Evolutionary conservation across 2,888 invertebrate species (phyloP), one percentile per base, ranked within the genome.

Genomic region (Allolobophora icterica): DNA sequence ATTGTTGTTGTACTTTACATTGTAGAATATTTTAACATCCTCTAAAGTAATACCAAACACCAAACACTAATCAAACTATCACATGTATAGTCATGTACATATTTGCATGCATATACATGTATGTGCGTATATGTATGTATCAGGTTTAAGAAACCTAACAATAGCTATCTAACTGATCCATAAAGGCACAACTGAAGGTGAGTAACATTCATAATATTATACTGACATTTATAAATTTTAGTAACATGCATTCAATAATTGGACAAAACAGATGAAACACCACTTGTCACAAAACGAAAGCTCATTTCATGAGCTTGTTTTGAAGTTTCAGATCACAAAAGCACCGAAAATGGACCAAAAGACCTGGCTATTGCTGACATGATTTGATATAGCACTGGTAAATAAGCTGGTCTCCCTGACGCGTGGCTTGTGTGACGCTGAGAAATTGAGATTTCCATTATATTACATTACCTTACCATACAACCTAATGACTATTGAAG

Each of bases 21-120:
- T 87, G 87, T 35, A 87, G 34, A 87, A 87, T 87, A 87, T 34
- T 38, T 87, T 87, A 34, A 87, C 87, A 38, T 87, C 35, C 34
- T 87, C 87, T 87, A 34, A 35, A 87, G 87, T 87, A 87, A 34
- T 71, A 71, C 71, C 71, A 71, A 71, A 71, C 30, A 52, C 52
- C 5, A 21, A 52, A 52, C 17, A 71, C n/a, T 71, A 71, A 71
- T 71, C 71, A 71, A 30, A n/a, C 8, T 3, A 30, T 71, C 71
- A 71, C 17, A 13, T n/a, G 11, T 71, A 8, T 11, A 71, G 30
- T 71, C n/a, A n/a, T n/a, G 13, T 8, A 71, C 11, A n/a, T 13
- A 71, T 71, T 1, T 71, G 71, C n/a, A 71, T n/a, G 11, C 8
- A 30, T 30, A n/a, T 11, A n/a, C 13, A n/a, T 71, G n/a, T 71